These are phyloP conservation scores for Brevimyrus niger DNA, from an alignment of 2,113 vertebrate genomes.

Conservation along the genomic window DNA sequence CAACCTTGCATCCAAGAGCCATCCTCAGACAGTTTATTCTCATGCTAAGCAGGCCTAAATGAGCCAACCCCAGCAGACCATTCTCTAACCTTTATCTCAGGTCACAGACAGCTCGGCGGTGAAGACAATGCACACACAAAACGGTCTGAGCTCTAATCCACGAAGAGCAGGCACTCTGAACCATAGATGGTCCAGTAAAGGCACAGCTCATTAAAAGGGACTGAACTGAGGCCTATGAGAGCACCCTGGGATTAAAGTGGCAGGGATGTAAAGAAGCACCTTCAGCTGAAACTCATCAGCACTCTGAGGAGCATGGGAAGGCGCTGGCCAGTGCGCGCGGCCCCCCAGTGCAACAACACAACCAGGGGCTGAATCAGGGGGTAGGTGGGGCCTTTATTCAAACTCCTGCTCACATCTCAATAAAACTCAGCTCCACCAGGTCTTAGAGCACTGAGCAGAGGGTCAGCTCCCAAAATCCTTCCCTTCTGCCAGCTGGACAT, in stretches of 20 bases:
- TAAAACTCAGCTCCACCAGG: not conserved
- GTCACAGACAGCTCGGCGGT: not conserved
- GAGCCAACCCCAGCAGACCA: not conserved
- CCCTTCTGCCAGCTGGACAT: not conserved
- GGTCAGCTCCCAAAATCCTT: not conserved
- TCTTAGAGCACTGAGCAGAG: not conserved
- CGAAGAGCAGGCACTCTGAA: not conserved
- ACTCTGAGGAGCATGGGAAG: not conserved
- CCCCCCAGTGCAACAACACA: not conserved
- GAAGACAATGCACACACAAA: not conserved
- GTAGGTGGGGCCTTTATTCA: not conserved
- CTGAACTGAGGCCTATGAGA: not conserved
- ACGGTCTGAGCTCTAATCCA: not conserved
- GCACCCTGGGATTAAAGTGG: not conserved
- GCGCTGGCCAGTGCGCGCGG: not conserved
- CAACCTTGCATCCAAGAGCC: not conserved
- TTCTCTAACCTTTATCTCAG: not conserved
- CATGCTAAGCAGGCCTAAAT: not conserved
- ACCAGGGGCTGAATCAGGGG: not conserved
- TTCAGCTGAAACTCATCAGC: not conserved
- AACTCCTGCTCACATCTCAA: not conserved
- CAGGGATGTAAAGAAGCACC: not conserved
- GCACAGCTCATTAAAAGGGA: not conserved
- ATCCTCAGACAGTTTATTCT: not conserved
- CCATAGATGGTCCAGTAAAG: not conserved